Percentiles rank a stretch among this genome's conserved stretches.
Conservation (phyloP, 2,888 invertebrate genomes). For the Achlya flavicornis region DNA sequence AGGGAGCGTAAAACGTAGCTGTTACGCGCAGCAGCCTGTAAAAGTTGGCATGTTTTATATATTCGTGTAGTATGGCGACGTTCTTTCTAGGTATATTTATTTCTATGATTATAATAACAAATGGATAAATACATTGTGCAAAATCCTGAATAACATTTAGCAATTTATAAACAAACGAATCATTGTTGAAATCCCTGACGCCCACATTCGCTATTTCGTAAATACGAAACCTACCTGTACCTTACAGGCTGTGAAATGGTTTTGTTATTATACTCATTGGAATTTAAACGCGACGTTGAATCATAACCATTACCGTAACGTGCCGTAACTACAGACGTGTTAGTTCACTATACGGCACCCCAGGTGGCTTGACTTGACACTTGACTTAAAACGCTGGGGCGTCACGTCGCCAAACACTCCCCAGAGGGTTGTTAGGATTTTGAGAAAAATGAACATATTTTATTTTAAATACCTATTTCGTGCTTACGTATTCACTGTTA, state of each 20-base stretch:
- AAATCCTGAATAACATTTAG: neutral
- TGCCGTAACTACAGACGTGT: neutral
- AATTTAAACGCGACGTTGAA: slow-evolving; percentile 3
- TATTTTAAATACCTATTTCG: neutral
- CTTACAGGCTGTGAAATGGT: neutral
- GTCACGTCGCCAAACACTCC: neutral
- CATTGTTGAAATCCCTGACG: neutral
- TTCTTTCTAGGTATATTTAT: too few relatives aligned
- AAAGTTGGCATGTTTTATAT: too few relatives aligned
- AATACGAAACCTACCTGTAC: too few relatives aligned
- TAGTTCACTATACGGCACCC: neutral
- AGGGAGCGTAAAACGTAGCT: too few relatives aligned
- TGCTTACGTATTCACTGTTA: neutral
- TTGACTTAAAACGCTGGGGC: too few relatives aligned
- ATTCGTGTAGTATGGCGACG: too few relatives aligned
- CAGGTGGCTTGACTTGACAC: slow-evolving; percentile 8
- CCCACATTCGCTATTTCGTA: neutral
- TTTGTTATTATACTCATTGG: neutral
- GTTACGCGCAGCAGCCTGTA: too few relatives aligned
- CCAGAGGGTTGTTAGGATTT: neutral
- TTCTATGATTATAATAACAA: too few relatives aligned
- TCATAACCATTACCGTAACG: slow-evolving; percentile 4
- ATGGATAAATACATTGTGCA: too few relatives aligned
- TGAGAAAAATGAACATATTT: neutral
- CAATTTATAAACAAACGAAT: neutral